These are phyloP conservation scores for Oophaga sylvatica DNA, from an alignment of 2,797 vertebrate genomes.

Conservation along the genomic window DNA sequence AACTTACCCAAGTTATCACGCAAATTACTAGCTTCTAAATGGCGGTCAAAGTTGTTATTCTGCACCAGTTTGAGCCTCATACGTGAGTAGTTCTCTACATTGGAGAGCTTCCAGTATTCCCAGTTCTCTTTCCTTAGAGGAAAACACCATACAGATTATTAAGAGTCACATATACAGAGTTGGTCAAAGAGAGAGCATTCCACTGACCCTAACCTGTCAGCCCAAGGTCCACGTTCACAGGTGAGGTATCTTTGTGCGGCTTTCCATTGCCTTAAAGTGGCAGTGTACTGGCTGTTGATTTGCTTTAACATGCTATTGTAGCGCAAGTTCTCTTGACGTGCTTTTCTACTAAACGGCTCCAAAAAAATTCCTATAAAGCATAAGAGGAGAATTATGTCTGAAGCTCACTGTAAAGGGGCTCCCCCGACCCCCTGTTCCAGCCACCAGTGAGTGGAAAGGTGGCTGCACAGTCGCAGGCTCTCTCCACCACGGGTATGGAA, in stretches of 20 bases:
- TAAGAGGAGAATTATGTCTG: neutral
- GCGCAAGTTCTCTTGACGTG: slow-evolving; percentile 91
- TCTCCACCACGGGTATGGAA: no score
- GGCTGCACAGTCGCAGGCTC: no score
- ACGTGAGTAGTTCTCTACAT: slow-evolving; percentile 94
- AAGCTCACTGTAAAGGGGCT: no score
- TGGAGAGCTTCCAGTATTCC: slow-evolving; percentile 89
- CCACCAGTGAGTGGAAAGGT: no score
- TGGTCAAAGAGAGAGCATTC: no score
- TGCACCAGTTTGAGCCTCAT: slow-evolving; percentile 94
- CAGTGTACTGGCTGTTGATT: slow-evolving; percentile 83
- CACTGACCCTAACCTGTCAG: slow-evolving; percentile 81
- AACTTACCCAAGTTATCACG: slow-evolving; percentile 92
- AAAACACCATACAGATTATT: neutral
- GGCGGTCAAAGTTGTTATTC: slow-evolving; percentile 87
- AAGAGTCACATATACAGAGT: neutral
- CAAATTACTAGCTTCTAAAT: slow-evolving; percentile 91
- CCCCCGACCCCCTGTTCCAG: no score
- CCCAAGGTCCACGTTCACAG: slow-evolving; percentile 94
- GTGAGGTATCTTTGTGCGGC: slow-evolving; percentile 83
- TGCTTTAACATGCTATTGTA: slow-evolving; percentile 96
- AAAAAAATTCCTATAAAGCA: slow-evolving; percentile 85
- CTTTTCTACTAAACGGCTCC: slow-evolving; percentile 89
- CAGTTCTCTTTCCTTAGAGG: slow-evolving; percentile 78
- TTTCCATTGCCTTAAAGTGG: slow-evolving; percentile 88